Base-by-base conservation (phyloP, 2,113 vertebrate genomes). In the Catagonus wagneri region DNA sequence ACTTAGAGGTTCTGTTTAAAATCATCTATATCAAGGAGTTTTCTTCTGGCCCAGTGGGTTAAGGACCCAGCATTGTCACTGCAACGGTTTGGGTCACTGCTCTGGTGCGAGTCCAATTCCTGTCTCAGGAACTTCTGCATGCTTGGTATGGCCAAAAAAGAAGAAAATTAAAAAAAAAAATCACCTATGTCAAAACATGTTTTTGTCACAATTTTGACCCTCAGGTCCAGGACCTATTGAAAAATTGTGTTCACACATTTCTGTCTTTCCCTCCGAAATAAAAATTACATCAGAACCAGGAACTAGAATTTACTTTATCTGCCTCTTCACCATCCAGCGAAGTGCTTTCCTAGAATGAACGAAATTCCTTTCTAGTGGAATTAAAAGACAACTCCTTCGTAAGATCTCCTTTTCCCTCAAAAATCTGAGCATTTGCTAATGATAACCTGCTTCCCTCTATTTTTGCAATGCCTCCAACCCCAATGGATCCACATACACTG, bases 341-440 rank as follows among this genome's bases (percentile, higher is more conserved):
- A 69, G 8, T 69, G 52, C 22, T 92, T 96, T 92, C 44, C 72
- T 89, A 36, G 95, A 93, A 87, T 78, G 29, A 96, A 76, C 61
- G 85, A 27, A 83, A 52, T 93, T 97, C 15, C 36, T 50, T 83
- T 93, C 76, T 68, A 88, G 52, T 75, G 74, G 91, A 89, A 97
- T 93, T 87, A 95, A 60, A 89, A 92, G 61, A 54, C 58, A 75
- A 63, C 22, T n/a, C 25, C 22, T 83, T 74, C 12, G 66, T 78
- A 87, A 93, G 60, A 76, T 80, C 17, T 22, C 29, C 14, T 44
- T 61, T 85, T 74, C 60, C 83, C 71, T 75, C 22, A 85, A 81
- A 91, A 90, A 69, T 74, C 29, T 71, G 72, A 95, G 36, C 81
- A 86, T 89, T 95, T 83, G 58, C 78, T 92, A 50, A 52, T 75